Evolutionary conservation across 2,888 invertebrate genomes (phyloP), one percentile per base, ranked within the genome.

Genomic region (Macrophya alboannulata): DNA sequence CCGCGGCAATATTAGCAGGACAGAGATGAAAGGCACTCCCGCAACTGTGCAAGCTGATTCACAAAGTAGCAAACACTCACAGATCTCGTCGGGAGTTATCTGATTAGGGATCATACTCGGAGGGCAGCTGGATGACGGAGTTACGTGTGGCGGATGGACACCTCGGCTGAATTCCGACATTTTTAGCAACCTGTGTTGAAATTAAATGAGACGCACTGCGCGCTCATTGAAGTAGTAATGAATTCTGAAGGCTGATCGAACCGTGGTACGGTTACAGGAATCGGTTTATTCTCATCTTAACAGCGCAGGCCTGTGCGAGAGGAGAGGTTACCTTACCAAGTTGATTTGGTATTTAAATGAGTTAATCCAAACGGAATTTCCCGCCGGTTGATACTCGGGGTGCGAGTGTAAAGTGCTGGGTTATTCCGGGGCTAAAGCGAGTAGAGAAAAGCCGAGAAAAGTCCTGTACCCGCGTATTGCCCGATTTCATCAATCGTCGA

Each of bases 281-380:
- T 17, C 40, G 79, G 51, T 79, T 59, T 40, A 40, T 21, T 59
- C 48, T 79, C 79, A 40, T 55, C 55, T 37, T 9, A 55, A 79
- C 37, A 10, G 59, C 40, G 55, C 15, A 37, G 48, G 76, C 48
- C 25, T 12, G n/a, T 6, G 31, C 45, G 12, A 77, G 55, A 55
- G 17, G 55, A 37, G 55, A 31, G 68, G 45, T 31, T 55, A 8
- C 55, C 55, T 77, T 37, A 45, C 43, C 81, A 62, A 65, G 68
- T 68, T 83, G 51, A 83, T 83, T 83, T 83, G 83, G 68, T 83
- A 83, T 83, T 83, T 83, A 83, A 83, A 83, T 83, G 45, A 83
- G 83, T 68, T 71, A 71, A 83, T 83, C 68, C 83, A 48, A 51
- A 83, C n/a, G 83, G 10, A 83, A 83, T 65, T 83, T 83, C n/a